phyloP scores from a whole-genome alignment of 2,113 vertebrate genomes.

The Gobio gobio region DNA sequence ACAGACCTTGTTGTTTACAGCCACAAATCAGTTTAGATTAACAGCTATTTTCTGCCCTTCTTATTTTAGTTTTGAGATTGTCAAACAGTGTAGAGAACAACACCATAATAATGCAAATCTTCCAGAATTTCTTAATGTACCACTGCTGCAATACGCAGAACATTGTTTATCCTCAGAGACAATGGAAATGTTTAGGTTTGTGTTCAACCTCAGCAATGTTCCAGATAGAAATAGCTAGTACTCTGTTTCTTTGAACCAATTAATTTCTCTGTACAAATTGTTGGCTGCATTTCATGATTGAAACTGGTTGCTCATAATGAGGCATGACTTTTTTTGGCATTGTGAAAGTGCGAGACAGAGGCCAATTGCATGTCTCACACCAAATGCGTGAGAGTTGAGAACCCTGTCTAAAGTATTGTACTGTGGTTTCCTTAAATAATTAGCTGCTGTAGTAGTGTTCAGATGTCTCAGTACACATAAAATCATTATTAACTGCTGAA shows the following conservation, averaged over 20 bases:
- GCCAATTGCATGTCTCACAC: not conserved
- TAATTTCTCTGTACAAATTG: not conserved
- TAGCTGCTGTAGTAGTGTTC: not conserved
- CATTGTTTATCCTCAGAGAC: not conserved
- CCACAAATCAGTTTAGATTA: not conserved
- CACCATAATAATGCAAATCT: not conserved
- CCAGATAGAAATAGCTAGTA: conserved; percentile 9
- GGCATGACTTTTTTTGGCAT: conserved; percentile 12
- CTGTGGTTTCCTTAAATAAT: not conserved
- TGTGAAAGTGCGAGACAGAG: not conserved
- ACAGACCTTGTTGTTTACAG: not conserved
- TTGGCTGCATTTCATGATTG: not conserved
- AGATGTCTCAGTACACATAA: not conserved
- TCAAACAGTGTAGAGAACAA: not conserved
- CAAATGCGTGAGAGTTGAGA: conserved; percentile 2
- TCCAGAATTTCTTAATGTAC: not conserved
- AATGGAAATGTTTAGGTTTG: not conserved
- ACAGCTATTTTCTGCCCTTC: not conserved
- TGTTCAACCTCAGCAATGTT: not conserved
- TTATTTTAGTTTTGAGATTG: not conserved
- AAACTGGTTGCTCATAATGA: conserved; percentile 5
- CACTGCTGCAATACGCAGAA: not conserved
- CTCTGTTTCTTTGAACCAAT: conserved; percentile 9
- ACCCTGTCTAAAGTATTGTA: not conserved
- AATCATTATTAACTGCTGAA: not conserved